Conservation (phyloP, 2,888 invertebrate species). For the Caenorhabditis angaria region DNA sequence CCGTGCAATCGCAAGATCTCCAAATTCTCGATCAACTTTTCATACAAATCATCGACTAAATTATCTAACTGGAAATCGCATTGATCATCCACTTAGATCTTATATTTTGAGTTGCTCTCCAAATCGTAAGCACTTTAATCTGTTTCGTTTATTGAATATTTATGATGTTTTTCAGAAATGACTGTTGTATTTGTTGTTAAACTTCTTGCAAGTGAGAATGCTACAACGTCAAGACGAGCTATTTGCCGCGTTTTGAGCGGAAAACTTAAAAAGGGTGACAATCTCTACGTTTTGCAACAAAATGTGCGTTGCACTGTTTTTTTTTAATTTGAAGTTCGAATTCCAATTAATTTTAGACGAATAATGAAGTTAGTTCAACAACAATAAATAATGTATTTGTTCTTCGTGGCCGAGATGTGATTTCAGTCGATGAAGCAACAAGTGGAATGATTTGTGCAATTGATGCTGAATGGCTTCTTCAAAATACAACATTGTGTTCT, state of each 20-base stretch:
- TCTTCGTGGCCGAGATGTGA: slow-evolving; percentile 91
- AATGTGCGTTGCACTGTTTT: slow-evolving; percentile 17
- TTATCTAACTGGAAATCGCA: slow-evolving; percentile 39
- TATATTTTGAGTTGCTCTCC: slow-evolving; percentile 32
- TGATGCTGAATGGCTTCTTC: slow-evolving; percentile 72
- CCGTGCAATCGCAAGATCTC: slow-evolving; percentile 55
- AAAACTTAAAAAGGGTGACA: slow-evolving; percentile 40
- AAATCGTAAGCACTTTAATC: slow-evolving; percentile 10
- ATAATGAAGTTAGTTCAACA: slow-evolving; percentile 19
- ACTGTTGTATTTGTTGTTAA: slow-evolving; percentile 62
- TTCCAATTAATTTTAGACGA: slow-evolving; percentile 16
- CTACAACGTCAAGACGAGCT: slow-evolving; percentile 42
- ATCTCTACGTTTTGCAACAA: slow-evolving; percentile 30
- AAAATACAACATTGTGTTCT: slow-evolving; percentile 84
- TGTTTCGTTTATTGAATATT: background rate
- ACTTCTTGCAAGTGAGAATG: slow-evolving; percentile 46
- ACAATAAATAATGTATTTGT: slow-evolving; percentile 83
- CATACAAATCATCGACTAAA: slow-evolving; percentile 32
- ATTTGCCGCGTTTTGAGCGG: slow-evolving; percentile 66
- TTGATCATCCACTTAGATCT: slow-evolving; percentile 37
- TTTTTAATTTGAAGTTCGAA: too few species aligned
- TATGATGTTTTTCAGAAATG: slow-evolving; percentile 12
- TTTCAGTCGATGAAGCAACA: slow-evolving; percentile 77
- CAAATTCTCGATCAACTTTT: slow-evolving; percentile 50
- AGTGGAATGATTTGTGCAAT: slow-evolving; percentile 64